Conservation (phyloP, 2,888 invertebrate species). For the Macrophya annulata region DNA sequence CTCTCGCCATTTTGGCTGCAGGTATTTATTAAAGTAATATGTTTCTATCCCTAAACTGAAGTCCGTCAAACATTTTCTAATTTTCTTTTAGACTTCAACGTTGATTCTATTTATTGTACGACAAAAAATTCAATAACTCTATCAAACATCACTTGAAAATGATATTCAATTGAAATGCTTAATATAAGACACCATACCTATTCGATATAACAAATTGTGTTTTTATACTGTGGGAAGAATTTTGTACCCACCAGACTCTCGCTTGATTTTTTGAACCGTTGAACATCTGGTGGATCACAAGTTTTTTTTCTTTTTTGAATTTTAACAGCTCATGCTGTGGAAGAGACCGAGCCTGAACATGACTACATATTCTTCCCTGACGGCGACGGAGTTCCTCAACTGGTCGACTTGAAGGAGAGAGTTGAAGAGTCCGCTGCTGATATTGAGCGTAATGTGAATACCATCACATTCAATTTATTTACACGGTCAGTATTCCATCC, state of each 20-base stretch:
- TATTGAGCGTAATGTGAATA: slow-evolving; percentile 4
- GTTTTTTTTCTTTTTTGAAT: neutral
- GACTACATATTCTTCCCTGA: slow-evolving; percentile 81
- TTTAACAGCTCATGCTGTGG: slow-evolving; percentile 33
- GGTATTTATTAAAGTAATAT: neutral
- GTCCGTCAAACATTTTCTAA: neutral
- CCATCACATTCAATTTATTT: slow-evolving; percentile 38
- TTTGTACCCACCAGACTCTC: neutral
- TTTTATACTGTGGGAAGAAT: neutral
- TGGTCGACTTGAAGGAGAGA: slow-evolving; percentile 78
- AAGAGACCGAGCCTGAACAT: slow-evolving; percentile 19
- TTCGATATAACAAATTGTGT: neutral
- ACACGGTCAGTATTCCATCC: slow-evolving; percentile 38
- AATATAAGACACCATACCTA: neutral
- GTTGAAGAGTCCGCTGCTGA: slow-evolving; percentile 65
- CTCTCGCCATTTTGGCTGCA: slow-evolving; percentile 4
- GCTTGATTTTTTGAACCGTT: neutral
- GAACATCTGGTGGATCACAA: neutral
- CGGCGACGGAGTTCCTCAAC: slow-evolving; percentile 75
- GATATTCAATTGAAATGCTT: neutral
- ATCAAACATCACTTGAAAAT: neutral
- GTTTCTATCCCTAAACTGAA: neutral
- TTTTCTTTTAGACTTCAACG: neutral
- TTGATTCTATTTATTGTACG: neutral
- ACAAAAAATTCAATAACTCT: neutral